Conservation (phyloP, 2,113 vertebrate genomes). For the Alethe diademata region DNA sequence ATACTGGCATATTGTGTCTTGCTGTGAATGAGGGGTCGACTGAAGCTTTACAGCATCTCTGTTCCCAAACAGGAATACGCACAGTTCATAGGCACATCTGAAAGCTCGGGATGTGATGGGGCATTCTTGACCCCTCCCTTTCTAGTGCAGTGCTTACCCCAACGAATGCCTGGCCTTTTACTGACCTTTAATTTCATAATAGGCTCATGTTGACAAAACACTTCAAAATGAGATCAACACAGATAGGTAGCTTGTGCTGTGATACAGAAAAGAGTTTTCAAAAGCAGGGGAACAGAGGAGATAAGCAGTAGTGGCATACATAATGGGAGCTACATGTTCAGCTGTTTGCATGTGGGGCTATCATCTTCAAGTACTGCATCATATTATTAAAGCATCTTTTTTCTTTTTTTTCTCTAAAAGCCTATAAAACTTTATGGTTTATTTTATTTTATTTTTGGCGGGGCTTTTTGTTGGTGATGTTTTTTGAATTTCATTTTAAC, state of each 20-base stretch:
- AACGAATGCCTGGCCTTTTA: neutral
- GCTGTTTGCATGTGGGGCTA: neutral
- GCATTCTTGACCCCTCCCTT: neutral
- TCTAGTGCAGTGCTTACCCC: neutral
- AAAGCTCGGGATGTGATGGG: neutral
- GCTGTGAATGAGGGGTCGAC: neutral
- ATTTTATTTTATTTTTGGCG: neutral
- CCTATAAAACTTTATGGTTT: neutral
- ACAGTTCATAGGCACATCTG: neutral
- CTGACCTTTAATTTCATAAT: slow-evolving; percentile 8
- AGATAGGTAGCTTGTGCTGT: neutral
- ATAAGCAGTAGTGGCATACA: neutral
- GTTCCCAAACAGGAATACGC: neutral
- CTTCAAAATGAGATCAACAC: neutral
- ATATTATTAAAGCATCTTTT: neutral
- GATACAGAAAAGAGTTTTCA: neutral
- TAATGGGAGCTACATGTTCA: neutral
- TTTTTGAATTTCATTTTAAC: neutral
- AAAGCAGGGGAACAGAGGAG: neutral
- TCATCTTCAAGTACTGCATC: neutral
- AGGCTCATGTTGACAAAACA: slow-evolving; percentile 1
- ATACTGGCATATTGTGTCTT: slow-evolving; percentile 22
- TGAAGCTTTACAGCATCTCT: neutral
- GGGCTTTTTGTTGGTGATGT: neutral
- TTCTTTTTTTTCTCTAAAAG: neutral